A percentile compares a stretch with the other conserved stretches of the same genome.
phyloP scores from a whole-genome alignment of 2,888 invertebrate species.

The Pollenia amentaria region DNA sequence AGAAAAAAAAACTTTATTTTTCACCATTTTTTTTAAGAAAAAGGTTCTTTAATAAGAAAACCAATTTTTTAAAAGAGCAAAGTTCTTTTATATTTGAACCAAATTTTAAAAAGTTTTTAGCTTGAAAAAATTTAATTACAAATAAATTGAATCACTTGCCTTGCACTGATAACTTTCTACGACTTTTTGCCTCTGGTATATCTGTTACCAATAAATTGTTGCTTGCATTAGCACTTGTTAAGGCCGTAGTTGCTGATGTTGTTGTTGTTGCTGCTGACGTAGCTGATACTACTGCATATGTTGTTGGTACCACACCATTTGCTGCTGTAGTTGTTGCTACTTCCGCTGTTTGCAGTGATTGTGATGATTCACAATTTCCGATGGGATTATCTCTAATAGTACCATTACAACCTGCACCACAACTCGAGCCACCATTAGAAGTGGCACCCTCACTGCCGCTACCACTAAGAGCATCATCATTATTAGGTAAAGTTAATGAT shows the following conservation, averaged over 20 bases:
- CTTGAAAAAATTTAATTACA: constrained; percentile 11
- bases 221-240: constrained; percentile 60
- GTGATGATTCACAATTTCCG: constrained; percentile 67
- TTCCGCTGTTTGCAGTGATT: constrained; percentile 40
- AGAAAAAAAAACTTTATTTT: no score
- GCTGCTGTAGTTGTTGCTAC: constrained; percentile 29
- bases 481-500: constrained; percentile 79
- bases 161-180: constrained; percentile 84
- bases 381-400: constrained; percentile 60
- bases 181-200: constrained; percentile 79
- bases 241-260: constrained; percentile 34
- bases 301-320: constrained; percentile 49
- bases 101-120: no score
- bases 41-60: no score
- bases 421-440: constrained; percentile 75
- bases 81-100: no score
- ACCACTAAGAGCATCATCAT: constrained; percentile 78
- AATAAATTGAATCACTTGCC: constrained; percentile 77
- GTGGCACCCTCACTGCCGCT: constrained; percentile 79
- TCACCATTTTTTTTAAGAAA: no score
- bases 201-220: constrained; percentile 80
- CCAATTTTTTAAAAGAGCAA: no score
- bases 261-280: constrained; percentile 56
- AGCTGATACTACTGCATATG: constrained; percentile 39
- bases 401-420: constrained; percentile 22